phyloP scores from a whole-genome alignment of 2,888 invertebrate genomes.

The Saturnia pavonia region DNA sequence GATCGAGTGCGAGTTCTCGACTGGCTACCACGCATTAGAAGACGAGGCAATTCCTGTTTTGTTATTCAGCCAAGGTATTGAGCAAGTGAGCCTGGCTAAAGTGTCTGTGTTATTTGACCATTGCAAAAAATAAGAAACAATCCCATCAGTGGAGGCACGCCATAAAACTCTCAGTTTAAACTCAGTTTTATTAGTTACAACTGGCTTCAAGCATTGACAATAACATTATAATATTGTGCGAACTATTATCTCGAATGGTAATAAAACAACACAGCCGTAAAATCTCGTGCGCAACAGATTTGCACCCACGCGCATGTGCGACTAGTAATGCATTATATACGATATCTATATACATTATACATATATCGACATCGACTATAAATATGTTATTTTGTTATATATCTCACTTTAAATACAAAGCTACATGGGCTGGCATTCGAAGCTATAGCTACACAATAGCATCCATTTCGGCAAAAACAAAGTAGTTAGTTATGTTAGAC shows the following conservation, averaged over 20 bases:
- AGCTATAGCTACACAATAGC: too few relatives aligned
- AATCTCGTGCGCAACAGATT: constrained; percentile 31
- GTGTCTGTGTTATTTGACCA: not conserved
- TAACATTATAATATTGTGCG: constrained; percentile 41
- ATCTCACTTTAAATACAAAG: too few relatives aligned
- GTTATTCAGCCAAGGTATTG: not conserved
- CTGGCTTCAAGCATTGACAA: constrained; percentile 35
- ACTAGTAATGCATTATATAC: constrained; percentile 7
- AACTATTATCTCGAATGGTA: constrained; percentile 38
- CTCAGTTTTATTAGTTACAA: constrained; percentile 8
- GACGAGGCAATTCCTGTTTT: too few relatives aligned
- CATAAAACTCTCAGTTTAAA: constrained; percentile 1
- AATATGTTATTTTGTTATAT: too few relatives aligned
- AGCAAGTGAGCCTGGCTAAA: not conserved
- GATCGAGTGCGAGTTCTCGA: too few relatives aligned
- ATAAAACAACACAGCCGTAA: constrained; percentile 39
- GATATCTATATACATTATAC: not conserved
- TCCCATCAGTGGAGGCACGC: not conserved
- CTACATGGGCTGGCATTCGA: too few relatives aligned
- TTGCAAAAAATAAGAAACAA: not conserved
- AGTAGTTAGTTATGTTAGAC: too few relatives aligned
- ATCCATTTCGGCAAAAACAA: too few relatives aligned
- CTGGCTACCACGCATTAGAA: too few relatives aligned
- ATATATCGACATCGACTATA: not conserved
- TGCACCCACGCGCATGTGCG: constrained; percentile 39